Evolutionary conservation across 2,113 vertebrate genomes (phyloP).

Genomic region (Accipiter cooperii): DNA sequence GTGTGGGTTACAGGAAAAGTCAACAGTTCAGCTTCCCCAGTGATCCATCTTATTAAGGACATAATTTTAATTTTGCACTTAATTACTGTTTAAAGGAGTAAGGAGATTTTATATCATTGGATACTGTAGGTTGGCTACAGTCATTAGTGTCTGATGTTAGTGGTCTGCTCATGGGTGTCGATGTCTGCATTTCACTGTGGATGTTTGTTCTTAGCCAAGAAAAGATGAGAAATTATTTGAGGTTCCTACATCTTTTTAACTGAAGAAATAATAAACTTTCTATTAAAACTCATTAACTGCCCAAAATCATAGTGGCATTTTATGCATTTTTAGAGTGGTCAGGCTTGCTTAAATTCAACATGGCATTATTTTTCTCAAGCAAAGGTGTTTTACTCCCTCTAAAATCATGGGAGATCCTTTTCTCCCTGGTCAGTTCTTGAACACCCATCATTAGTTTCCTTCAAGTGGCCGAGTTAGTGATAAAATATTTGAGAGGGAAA

Average conservation of each 20-base stretch:
- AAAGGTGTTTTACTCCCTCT: neutral
- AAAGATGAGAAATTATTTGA: neutral
- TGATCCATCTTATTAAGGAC: constrained; percentile 2
- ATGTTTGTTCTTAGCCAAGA: neutral
- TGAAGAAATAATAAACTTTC: neutral
- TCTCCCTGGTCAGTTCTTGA: neutral
- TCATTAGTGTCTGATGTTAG: neutral
- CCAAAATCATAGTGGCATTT: neutral
- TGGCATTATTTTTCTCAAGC: neutral
- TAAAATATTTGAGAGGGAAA: neutral
- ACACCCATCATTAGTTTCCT: neutral
- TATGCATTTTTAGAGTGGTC: neutral
- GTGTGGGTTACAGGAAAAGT: constrained; percentile 12
- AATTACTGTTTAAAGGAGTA: neutral
- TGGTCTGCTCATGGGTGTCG: neutral
- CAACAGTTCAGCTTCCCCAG: constrained; percentile 25
- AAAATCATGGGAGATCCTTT: neutral
- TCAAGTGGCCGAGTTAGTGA: neutral
- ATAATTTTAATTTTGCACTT: constrained; percentile 30
- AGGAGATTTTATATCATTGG: neutral
- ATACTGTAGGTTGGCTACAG: neutral
- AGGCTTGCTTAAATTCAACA: neutral
- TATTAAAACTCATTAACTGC: neutral
- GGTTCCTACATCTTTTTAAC: neutral
- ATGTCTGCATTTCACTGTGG: neutral